phyloP scores from a whole-genome alignment of 2,797 vertebrate genomes.

The Sebastes baramenuke region DNA sequence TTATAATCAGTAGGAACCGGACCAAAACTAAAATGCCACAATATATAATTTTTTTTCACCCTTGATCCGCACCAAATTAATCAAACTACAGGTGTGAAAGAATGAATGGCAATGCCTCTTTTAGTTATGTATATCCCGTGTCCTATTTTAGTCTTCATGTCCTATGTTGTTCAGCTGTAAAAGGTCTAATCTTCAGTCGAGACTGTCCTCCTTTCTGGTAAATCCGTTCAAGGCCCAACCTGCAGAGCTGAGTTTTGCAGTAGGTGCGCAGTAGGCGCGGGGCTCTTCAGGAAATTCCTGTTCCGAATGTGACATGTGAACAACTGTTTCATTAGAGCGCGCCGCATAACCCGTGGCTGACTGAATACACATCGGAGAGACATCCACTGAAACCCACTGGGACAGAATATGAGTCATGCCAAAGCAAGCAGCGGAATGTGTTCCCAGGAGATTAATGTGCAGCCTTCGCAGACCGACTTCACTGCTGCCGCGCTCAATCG shows the following conservation, averaged over 20 bases:
- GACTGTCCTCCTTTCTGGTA: not conserved
- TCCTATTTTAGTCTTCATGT: not conserved
- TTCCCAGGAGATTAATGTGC: slow-evolving; percentile 48
- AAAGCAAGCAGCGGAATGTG: slow-evolving; percentile 51
- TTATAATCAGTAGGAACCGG: no score
- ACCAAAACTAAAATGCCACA: no score
- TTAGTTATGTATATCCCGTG: no score
- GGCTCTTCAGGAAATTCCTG: slow-evolving; percentile 62
- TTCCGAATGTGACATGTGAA: slow-evolving; percentile 52
- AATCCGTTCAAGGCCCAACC: slow-evolving; percentile 37
- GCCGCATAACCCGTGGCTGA: slow-evolving; percentile 20
- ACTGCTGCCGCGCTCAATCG: slow-evolving; percentile 1
- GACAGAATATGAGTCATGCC: slow-evolving; percentile 57
- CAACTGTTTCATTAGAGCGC: slow-evolving; percentile 45
- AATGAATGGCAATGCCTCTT: not conserved
- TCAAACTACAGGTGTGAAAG: no score
- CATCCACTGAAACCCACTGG: slow-evolving; percentile 34
- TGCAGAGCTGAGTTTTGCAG: not conserved
- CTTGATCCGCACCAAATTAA: no score
- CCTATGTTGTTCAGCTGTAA: not conserved
- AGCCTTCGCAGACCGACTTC: slow-evolving; percentile 3
- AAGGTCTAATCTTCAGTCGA: not conserved
- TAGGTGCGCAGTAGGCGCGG: not conserved
- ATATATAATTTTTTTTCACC: fast-evolving
- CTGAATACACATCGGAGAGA: slow-evolving; percentile 38